phyloP scores from a whole-genome alignment of 2,888 invertebrate genomes.

The Euzetes globulus region DNA sequence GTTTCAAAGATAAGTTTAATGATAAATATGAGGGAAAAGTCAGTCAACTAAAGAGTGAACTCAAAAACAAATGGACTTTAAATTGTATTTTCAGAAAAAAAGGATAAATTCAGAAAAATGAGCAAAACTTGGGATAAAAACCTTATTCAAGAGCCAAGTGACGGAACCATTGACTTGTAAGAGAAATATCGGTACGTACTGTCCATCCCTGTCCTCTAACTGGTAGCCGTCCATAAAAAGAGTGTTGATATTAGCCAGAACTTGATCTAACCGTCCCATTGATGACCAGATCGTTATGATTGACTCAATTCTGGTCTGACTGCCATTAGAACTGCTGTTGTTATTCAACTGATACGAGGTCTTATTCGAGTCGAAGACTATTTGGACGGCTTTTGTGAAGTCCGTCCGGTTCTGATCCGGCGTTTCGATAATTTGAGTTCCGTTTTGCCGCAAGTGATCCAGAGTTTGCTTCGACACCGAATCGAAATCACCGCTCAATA shows the following conservation, averaged over 20 bases:
- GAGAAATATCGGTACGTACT: constrained; percentile 6
- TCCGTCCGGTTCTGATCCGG: constrained; percentile 31
- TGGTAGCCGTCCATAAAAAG: neutral
- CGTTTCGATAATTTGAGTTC: constrained; percentile 8
- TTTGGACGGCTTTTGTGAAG: constrained; percentile 29
- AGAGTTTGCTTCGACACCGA: neutral
- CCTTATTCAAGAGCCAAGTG: constrained; percentile 18
- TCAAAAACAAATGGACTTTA: too few species aligned
- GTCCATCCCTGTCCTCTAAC: neutral
- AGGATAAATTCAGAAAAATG: neutral
- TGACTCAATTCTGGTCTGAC: neutral
- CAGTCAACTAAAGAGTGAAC: neutral
- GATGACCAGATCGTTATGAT: constrained; percentile 21
- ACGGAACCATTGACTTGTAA: neutral
- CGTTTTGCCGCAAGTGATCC: neutral
- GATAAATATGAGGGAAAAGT: neutral
- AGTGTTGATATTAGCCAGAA: constrained; percentile 22
- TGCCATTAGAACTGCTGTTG: neutral
- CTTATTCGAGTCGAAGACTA: neutral
- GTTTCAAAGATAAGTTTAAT: neutral
- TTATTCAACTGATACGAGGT: neutral
- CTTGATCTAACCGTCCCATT: constrained; percentile 27
- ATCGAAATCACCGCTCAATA: constrained; percentile 32
- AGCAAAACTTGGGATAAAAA: neutral
- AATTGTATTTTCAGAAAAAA: too few species aligned